Evolutionary conservation across 2,113 vertebrate species (phyloP).

Genomic region (Seriola rivoliana): DNA sequence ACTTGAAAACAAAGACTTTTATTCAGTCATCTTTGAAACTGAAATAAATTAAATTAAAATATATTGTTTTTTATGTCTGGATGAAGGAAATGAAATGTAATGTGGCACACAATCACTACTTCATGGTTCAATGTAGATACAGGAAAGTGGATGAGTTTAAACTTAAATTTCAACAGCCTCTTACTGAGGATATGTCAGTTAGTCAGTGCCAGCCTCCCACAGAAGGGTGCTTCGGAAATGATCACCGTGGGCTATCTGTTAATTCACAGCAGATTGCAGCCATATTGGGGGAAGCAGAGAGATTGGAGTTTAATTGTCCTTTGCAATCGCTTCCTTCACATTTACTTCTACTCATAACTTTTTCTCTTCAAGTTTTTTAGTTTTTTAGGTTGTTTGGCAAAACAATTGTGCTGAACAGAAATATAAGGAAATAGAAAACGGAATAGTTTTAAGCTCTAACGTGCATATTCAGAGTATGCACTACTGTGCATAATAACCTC

Average conservation of each 20-base stretch:
- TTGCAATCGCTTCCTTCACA: slow-evolving; percentile 68
- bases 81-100: too few species aligned
- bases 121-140: slow-evolving; percentile 24
- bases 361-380: not conserved
- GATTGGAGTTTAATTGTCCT: slow-evolving; percentile 78
- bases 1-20: too few species aligned
- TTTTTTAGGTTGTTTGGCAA: slow-evolving; percentile 19
- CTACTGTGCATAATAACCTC: slow-evolving; percentile 22
- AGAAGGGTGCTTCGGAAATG: slow-evolving; percentile 73
- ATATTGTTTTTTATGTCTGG: too few species aligned
- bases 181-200: slow-evolving; percentile 42
- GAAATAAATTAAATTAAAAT: too few species aligned
- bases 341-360: slow-evolving; percentile 60
- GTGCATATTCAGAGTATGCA: slow-evolving; percentile 11
- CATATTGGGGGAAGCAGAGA: slow-evolving; percentile 68
- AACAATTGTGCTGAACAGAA: slow-evolving; percentile 25
- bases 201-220: slow-evolving; percentile 62
- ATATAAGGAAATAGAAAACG: slow-evolving; percentile 20
- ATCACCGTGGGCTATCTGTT: slow-evolving; percentile 80
- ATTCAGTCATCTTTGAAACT: too few species aligned
- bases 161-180: slow-evolving; percentile 8
- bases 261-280: slow-evolving; percentile 79
- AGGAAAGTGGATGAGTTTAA: not conserved
- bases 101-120: slow-evolving; percentile 52
- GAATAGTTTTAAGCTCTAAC: slow-evolving; percentile 14